Conservation (phyloP, 2,113 vertebrate genomes). For the Neomonachus schauinslandi region DNA sequence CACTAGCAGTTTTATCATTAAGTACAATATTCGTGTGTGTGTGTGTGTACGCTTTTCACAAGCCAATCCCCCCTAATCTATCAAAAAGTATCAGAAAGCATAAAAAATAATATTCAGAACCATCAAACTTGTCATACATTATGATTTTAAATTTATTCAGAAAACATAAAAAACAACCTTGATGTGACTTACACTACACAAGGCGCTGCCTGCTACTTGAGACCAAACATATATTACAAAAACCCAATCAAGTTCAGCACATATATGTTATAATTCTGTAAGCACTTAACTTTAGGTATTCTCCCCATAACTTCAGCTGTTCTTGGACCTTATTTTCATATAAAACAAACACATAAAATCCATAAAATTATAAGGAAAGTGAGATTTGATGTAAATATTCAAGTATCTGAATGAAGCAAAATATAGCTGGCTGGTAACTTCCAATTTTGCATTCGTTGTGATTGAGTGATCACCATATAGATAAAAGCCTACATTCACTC, state of each 20-base stretch:
- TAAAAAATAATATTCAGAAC: background rate
- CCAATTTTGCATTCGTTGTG: background rate
- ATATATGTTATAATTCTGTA: background rate
- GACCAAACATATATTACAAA: background rate
- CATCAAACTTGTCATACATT: background rate
- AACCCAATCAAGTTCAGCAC: background rate
- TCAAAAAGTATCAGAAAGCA: background rate
- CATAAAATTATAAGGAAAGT: background rate
- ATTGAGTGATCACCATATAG: background rate
- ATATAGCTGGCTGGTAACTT: background rate
- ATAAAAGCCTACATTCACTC: background rate
- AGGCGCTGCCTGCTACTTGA: background rate
- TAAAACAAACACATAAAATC: background rate
- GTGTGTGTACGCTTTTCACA: background rate
- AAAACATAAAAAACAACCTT: background rate
- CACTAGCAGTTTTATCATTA: background rate
- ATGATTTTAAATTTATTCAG: background rate
- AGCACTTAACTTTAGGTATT: background rate
- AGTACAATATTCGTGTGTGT: background rate
- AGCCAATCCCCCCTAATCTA: background rate
- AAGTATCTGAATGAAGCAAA: constrained; percentile 4
- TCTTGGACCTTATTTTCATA: background rate
- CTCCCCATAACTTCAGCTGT: background rate
- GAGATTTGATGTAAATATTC: background rate
- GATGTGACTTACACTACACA: background rate